Conservation (phyloP, 2,113 vertebrate genomes). For the human region DNA sequence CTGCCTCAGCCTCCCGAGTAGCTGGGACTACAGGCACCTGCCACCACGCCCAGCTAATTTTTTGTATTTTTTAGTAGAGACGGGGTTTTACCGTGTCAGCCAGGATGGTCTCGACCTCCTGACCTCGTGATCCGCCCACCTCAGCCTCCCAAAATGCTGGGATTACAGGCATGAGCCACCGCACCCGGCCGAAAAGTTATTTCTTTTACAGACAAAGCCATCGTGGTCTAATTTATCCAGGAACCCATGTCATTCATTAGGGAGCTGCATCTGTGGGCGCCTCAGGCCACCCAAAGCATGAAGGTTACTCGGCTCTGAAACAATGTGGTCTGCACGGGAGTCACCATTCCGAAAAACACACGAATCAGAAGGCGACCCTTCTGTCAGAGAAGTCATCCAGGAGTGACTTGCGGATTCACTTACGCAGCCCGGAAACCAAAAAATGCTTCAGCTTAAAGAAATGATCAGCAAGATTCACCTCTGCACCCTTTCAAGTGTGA, state of each 20-base stretch:
- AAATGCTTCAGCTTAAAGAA: not conserved
- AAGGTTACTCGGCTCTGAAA: not conserved
- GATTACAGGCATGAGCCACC: too few species aligned
- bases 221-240: constrained; percentile 11
- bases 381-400: not conserved
- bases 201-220: not conserved
- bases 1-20: too few species aligned
- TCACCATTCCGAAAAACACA: not conserved
- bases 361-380: not conserved
- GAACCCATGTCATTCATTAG: not conserved
- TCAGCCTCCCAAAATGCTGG: too few species aligned
- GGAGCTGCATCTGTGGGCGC: not conserved
- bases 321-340: not conserved
- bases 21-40: too few species aligned
- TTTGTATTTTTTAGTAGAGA: too few species aligned
- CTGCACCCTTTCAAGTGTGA: constrained; percentile 41
- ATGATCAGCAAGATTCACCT: not conserved
- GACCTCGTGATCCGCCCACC: too few species aligned
- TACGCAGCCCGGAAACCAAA: constrained; percentile 29
- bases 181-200: too few species aligned
- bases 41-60: rapidly evolving
- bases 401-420: constrained; percentile 35
- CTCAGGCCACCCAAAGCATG: not conserved
- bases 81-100: too few species aligned
- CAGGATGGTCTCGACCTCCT: too few species aligned